Evolutionary conservation across 1,140 invertebrate genomes (phyloP).

Genomic region (Oreohelix idahoensis): DNA sequence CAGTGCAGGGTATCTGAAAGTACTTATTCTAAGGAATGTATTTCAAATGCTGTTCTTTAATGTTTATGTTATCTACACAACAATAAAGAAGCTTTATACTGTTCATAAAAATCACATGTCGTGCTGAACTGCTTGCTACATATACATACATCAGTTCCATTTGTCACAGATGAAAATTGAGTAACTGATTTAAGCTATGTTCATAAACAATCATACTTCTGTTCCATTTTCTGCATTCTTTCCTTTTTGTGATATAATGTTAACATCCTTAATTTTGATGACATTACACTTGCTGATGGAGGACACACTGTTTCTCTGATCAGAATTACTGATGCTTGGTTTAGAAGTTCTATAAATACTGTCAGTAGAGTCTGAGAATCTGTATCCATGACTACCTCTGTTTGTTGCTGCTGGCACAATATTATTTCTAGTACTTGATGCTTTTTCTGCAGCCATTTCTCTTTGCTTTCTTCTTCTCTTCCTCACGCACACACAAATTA

Average conservation of each 20-base stretch:
- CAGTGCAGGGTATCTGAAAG: too few species aligned
- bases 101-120: not conserved
- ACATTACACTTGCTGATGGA: slow-evolving; percentile 35
- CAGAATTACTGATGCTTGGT: not conserved
- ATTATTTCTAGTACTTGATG: slow-evolving; percentile 29
- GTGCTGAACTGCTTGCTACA: too few species aligned
- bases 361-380: not conserved
- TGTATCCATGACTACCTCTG: slow-evolving; percentile 2
- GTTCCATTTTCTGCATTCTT: slow-evolving; percentile 50
- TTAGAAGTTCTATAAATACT: not conserved
- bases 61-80: not conserved
- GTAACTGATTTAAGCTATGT: too few species aligned
- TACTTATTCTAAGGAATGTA: slow-evolving; percentile 1
- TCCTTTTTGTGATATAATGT: slow-evolving; percentile 13
- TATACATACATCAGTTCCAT: not conserved
- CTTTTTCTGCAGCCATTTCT: slow-evolving; percentile 1
- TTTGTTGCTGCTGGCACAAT: slow-evolving; percentile 2
- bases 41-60: not conserved
- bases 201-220: slow-evolving; percentile 52
- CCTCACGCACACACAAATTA: slow-evolving; percentile 30
- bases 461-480: slow-evolving; percentile 35
- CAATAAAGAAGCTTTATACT: not conserved
- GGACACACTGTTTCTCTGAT: not conserved
- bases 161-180: not conserved
- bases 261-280: slow-evolving; percentile 44